Evolutionary conservation across 1,140 invertebrate species (phyloP), one percentile per base, ranked within the genome.

Genomic region (Bombus breviceps): DNA sequence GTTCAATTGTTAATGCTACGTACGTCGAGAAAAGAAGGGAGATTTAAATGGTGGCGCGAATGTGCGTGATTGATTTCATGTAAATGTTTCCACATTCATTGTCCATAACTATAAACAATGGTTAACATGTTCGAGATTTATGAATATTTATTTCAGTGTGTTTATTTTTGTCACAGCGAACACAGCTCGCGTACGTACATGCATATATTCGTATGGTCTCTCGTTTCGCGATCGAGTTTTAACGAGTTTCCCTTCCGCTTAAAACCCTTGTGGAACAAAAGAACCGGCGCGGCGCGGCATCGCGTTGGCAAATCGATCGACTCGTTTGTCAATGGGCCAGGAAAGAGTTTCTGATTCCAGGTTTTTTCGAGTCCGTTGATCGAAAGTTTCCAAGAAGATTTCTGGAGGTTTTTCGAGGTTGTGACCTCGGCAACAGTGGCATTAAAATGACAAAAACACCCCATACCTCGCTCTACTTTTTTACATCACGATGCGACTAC

Each of bases 191-290:
- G 9, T 22, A 2, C 22, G 8, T n/a, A 22, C 25, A 41, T 0
- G 12, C 4, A 13, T 47, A 28, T 34, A 43, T 68, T 53, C 22
- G 34, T 22, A n/a, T 12, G 3, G 8, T 53, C 43, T 57, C 2
- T 34, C 4, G 74, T 69, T 53, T n/a, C 28, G 41, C 15, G 81
- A 76, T 53, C 59, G 43, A 66, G 41, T 76, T 83, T 83, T 76
- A 83, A 83, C 73, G 81, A 83, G 81, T 83, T 83, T 41, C 15
- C 22, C 43, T 37, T 41, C 72, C n/a, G 64, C 10, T 74, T 77
- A 37, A 83, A 78, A 57, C 69, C 62, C 74, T 34, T n/a, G 15
- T 13, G 12, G 64, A 69, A 83, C 28, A 77, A 78, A 69, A 66
- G 73, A 41, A 78, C n/a, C 32, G 43, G 15, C 15, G 15, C 9